A percentile compares a stretch with the other conserved stretches of the same genome.
phyloP scores from a whole-genome alignment of 2,888 invertebrate genomes.

The Rhabditoides inermis region DNA sequence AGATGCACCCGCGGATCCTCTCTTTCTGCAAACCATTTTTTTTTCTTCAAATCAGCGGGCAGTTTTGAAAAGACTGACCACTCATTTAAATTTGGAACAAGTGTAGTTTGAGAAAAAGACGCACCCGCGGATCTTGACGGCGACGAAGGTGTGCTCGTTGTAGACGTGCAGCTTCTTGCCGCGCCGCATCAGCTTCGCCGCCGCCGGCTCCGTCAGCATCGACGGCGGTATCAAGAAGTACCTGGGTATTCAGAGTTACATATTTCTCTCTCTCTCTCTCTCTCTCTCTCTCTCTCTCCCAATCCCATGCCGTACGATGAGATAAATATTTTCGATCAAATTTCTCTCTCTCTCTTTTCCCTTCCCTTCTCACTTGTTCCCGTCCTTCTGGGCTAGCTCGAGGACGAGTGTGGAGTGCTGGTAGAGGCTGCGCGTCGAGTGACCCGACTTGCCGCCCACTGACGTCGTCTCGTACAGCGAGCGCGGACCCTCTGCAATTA shows the following conservation, averaged over 20 bases:
- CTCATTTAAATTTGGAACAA: too few relatives aligned
- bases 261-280: neutral
- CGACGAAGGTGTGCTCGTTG: slow-evolving; percentile 52
- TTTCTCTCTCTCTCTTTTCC: neutral
- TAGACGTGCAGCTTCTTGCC: slow-evolving; percentile 52
- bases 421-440: slow-evolving; percentile 38
- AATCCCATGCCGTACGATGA: too few relatives aligned
- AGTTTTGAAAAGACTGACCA: too few relatives aligned
- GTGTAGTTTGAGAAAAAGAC: too few relatives aligned
- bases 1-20: neutral
- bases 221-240: slow-evolving; percentile 49
- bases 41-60: neutral
- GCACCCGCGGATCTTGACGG: slow-evolving; percentile 49
- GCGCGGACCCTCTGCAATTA: too few relatives aligned
- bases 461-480: slow-evolving; percentile 38
- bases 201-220: slow-evolving; percentile 36
- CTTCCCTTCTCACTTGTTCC: slow-evolving; percentile 26
- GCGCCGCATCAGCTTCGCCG: slow-evolving; percentile 38
- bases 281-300: too few relatives aligned
- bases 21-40: neutral
- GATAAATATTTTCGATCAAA: too few relatives aligned
- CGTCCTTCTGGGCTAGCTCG: slow-evolving; percentile 32
- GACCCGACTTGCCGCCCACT: slow-evolving; percentile 34
- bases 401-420: slow-evolving; percentile 41
- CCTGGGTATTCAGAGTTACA: slow-evolving; percentile 16